Evolutionary conservation across 2,888 invertebrate species (phyloP).

Genomic region (Drosophila testacea): DNA sequence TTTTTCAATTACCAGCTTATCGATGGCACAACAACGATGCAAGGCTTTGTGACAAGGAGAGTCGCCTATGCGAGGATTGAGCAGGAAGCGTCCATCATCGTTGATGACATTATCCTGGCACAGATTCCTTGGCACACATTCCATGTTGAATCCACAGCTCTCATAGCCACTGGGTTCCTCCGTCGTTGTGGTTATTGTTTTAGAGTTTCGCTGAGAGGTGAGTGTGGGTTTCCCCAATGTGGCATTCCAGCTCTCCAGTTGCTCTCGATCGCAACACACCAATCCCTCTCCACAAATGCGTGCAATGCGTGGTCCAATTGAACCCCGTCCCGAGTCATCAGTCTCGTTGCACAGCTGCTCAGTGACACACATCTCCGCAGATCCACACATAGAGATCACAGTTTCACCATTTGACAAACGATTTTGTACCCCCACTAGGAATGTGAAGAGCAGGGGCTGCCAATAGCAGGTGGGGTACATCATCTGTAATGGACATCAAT

Average conservation of each 20-base stretch:
- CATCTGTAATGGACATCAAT: slow-evolving; percentile 6
- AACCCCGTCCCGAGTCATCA: slow-evolving; percentile 53
- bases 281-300: slow-evolving; percentile 38
- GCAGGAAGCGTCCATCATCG: slow-evolving; percentile 53
- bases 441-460: slow-evolving; percentile 22
- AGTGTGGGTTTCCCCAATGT: neutral
- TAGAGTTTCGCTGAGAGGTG: neutral
- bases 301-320: slow-evolving; percentile 50
- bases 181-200: neutral
- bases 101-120: slow-evolving; percentile 58
- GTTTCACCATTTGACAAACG: slow-evolving; percentile 10
- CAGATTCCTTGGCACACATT: slow-evolving; percentile 62
- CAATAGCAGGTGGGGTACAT: neutral
- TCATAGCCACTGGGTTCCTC: slow-evolving; percentile 49
- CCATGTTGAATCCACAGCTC: slow-evolving; percentile 59
- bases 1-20: slow-evolving; percentile 41
- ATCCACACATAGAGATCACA: slow-evolving; percentile 18
- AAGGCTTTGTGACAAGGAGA: slow-evolving; percentile 35
- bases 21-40: slow-evolving; percentile 56
- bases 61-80: slow-evolving; percentile 53
- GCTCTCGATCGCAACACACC: slow-evolving; percentile 58
- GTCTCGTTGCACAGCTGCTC: slow-evolving; percentile 48
- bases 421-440: neutral
- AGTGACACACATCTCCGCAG: slow-evolving; percentile 52
- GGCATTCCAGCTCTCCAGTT: slow-evolving; percentile 59